Evolutionary conservation across 2,888 invertebrate species (phyloP).

Genomic region (Perithous albicinctus): DNA sequence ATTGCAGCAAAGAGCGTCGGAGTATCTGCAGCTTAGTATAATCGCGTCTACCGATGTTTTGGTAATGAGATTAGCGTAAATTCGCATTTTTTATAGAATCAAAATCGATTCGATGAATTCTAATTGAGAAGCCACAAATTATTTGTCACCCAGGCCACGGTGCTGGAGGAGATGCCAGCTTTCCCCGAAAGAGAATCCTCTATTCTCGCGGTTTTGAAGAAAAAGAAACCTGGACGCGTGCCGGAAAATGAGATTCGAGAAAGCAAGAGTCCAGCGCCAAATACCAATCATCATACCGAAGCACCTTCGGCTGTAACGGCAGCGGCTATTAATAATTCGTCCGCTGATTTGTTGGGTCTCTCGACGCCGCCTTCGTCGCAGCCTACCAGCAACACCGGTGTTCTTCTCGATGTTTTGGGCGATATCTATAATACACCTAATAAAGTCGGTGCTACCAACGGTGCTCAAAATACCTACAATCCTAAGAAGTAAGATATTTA

Average conservation of each 20-base stretch:
- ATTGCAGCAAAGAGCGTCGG: conserved; percentile 98
- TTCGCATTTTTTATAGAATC: not conserved
- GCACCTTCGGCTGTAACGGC: conserved; percentile 77
- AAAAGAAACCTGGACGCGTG: conserved; percentile 98
- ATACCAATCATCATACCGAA: conserved; percentile 85
- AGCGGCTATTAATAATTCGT: conserved; percentile 86
- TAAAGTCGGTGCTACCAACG: conserved; percentile 86
- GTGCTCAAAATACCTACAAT: conserved; percentile 91
- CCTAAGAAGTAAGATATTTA: conserved; percentile 91
- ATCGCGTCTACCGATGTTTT: conserved; percentile 98
- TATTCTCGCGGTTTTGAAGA: conserved; percentile 98
- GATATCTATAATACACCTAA: conserved; percentile 91
- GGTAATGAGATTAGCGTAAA: conserved; percentile 82
- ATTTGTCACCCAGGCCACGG: conserved; percentile 90
- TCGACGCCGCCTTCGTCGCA: conserved; percentile 93
- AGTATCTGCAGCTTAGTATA: conserved; percentile 98
- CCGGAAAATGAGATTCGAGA: conserved; percentile 95
- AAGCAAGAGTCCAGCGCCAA: conserved; percentile 90
- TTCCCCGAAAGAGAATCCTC: conserved; percentile 99
- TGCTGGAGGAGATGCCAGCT: conserved; percentile 99
- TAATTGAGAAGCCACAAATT: not conserved
- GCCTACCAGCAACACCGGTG: conserved; percentile 90
- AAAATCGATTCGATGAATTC: no score
- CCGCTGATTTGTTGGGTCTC: conserved; percentile 94
- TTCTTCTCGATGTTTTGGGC: conserved; percentile 95